phyloP scores from a whole-genome alignment of 1,140 invertebrate genomes.

The Plectrocnemia conspersa region DNA sequence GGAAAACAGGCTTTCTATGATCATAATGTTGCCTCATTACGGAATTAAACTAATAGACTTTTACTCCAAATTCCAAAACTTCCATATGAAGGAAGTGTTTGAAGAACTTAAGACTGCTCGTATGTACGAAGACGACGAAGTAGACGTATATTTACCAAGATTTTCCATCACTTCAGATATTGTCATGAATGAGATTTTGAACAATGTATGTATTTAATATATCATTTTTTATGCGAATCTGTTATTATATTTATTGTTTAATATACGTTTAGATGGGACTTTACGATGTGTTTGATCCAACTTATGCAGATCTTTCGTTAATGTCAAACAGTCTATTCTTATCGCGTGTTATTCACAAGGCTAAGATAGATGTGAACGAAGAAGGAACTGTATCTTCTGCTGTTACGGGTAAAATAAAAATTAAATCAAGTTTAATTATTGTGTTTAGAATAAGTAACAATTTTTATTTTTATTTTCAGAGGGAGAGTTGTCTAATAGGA shows the following conservation, averaged over 20 bases:
- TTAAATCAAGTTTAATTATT: slow-evolving; percentile 6
- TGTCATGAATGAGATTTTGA: slow-evolving; percentile 55
- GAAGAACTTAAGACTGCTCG: slow-evolving; percentile 45
- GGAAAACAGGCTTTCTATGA: slow-evolving; percentile 61
- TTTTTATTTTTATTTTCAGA: slow-evolving; percentile 36
- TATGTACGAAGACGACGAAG: slow-evolving; percentile 53
- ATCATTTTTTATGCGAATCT: not conserved
- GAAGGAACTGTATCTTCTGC: slow-evolving; percentile 71
- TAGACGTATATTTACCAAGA: slow-evolving; percentile 63
- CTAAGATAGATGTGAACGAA: slow-evolving; percentile 78
- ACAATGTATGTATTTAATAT: slow-evolving; percentile 42
- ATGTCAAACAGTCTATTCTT: slow-evolving; percentile 48
- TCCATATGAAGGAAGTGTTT: slow-evolving; percentile 54
- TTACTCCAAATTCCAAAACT: slow-evolving; percentile 50
- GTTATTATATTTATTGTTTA: slow-evolving; percentile 35
- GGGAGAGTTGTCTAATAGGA: slow-evolving; percentile 52
- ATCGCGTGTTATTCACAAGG: slow-evolving; percentile 64
- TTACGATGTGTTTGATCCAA: slow-evolving; percentile 59
- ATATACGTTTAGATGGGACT: slow-evolving; percentile 68
- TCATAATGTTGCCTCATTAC: slow-evolving; percentile 59
- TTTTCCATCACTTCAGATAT: slow-evolving; percentile 63
- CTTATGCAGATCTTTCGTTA: slow-evolving; percentile 48
- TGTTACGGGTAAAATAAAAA: slow-evolving; percentile 52
- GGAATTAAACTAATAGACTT: slow-evolving; percentile 50
- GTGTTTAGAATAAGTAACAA: not conserved